Base-by-base conservation (phyloP, 2,113 vertebrate species). In the Chrysemys picta region DNA sequence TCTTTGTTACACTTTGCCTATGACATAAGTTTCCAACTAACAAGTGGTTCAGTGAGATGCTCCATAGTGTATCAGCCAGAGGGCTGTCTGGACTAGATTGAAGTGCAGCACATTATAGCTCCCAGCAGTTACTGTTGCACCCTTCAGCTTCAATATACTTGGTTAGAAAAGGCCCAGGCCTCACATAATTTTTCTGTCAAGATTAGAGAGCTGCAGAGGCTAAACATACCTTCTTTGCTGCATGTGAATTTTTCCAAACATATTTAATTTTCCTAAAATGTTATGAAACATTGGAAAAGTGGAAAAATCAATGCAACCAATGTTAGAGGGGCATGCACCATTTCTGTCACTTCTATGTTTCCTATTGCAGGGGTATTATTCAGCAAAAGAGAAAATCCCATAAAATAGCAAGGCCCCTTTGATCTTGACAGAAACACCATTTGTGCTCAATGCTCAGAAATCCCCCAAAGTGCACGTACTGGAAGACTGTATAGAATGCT, bases 181-280 rank as follows among this genome's bases (percentile, higher is more conserved):
- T 93, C 42, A 80, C 47, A 45, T 80, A 82, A 6, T 57, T 88
- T 89, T 90, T 49, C 17, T 80, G 8, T 19, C 79, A 76, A 19
- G 3, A 2, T 87, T 78, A 56, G 53, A 82, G 53, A 88, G 59
- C 22, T 16, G 88, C 42, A 89, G 5, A 53, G 25, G 45, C 79
- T 84, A 47, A 49, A 22, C 76, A 31, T 14, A 8, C 47, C 29
- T 17, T 84, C 62, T 76, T 93, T 62, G 82, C 10, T 4, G 35
- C 29, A 7, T 52, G 38, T 52, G 25, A 62, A 89, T 80, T 93
- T 88, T 72, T 93, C 93, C 29, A 81, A 84, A 21, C 31, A 65
- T 62, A 56, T 84, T 85, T 88, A 62, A 83, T 85, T 95, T 50
- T 93, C 89, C 89, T 25, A 87, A 86, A 54, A n/a, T 35, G 29